Base-by-base conservation (phyloP, 2,797 vertebrate genomes). In the Triplophysa bombifrons region DNA sequence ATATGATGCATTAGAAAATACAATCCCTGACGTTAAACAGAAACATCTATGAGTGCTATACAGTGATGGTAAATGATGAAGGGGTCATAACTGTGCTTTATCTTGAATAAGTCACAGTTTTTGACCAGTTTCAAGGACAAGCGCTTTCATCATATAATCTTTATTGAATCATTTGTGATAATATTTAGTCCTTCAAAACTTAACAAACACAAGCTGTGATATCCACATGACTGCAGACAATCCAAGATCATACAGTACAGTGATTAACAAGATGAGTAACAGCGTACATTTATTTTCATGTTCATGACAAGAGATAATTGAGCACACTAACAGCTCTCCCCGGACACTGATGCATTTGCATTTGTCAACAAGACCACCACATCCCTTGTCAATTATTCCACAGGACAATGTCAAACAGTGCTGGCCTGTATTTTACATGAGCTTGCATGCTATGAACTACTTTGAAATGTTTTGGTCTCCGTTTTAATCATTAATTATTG, bases 131-230 rank as follows among this genome's bases (percentile, higher is more conserved):
- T 55, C 53, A 55, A 55, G 53, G 8, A 55, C 11, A 22, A 25
- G 12, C 30, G 16, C 60, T 30, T 17, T 61, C 27, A 30, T 17
- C 11, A 25, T 9, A 60, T 60, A 27, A 60, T 55, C 74, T 66
- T 75, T 75, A 66, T 75, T 75, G 66, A 75, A 66, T 13, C 10
- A 25, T 74, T 22, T 66, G 61, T 55, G 50, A 75, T 61, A 60
- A 48, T 34, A 65, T 64, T 27, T 61, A 73, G 71, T 48, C 56
- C 10, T n/a, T 41, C 41, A 73, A 61, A 46, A 20, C 4, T 63
- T 63, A 63, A 64, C 61, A 65, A 65, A 65, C 34, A 41, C 63
- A 65, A 19, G 38, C 63, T 65, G 25, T 61, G 72, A 61, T 22
- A 72, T 30, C 22, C 17, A 50, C 17, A 73, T 8, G 22, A 61